phyloP scores from a whole-genome alignment of 2,888 invertebrate genomes.

The Hirtodrosophila cameraria region DNA sequence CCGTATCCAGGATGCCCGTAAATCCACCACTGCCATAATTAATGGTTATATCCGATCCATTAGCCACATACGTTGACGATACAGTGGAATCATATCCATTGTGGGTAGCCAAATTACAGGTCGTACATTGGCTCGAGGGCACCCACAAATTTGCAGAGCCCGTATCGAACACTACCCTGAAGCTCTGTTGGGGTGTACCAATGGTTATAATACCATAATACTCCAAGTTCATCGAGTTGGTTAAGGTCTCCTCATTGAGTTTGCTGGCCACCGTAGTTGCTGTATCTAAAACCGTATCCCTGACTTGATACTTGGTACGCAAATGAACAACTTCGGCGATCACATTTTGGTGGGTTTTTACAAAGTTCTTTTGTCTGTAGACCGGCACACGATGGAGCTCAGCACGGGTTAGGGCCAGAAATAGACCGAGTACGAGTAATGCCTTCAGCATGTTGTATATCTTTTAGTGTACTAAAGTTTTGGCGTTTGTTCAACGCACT shows the following conservation, averaged over 20 bases:
- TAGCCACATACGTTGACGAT: constrained; percentile 92
- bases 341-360: constrained; percentile 41
- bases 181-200: constrained; percentile 94
- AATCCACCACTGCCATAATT: constrained; percentile 90
- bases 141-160: constrained; percentile 83
- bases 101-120: constrained; percentile 93
- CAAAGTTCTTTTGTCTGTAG: constrained; percentile 23
- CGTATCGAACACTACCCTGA: constrained; percentile 97
- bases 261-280: background rate
- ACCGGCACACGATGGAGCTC: constrained; percentile 36
- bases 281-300: background rate
- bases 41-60: constrained; percentile 94
- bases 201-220: constrained; percentile 88
- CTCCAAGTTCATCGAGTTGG: constrained; percentile 51
- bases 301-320: constrained; percentile 49
- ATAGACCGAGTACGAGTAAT: constrained; percentile 14
- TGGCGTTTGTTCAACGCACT: background rate
- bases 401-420: constrained; percentile 11
- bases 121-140: constrained; percentile 87
- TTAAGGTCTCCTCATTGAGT: constrained; percentile 35
- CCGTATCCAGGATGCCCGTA: constrained; percentile 36
- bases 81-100: constrained; percentile 94
- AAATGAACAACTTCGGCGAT: constrained; percentile 41
- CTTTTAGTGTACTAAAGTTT: constrained; percentile 23
- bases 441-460: constrained; percentile 33